Evolutionary conservation across 2,888 invertebrate species (phyloP).

Genomic region (Aphidius colemani): DNA sequence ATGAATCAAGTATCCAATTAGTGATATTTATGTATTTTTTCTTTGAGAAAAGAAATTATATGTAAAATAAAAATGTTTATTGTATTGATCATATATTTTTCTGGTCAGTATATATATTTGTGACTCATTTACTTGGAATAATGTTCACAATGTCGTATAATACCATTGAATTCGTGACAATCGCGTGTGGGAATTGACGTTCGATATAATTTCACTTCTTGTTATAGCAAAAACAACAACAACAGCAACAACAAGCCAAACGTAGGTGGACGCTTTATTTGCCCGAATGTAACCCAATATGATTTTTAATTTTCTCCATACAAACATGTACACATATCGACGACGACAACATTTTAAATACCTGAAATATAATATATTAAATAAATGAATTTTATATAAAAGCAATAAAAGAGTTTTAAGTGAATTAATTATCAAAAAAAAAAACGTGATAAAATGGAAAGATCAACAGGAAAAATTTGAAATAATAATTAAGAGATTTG

Average conservation of each 20-base stretch:
- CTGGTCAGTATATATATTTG: neutral
- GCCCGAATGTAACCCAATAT: conserved; percentile 22
- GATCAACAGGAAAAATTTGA: too few species aligned
- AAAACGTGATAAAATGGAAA: too few species aligned
- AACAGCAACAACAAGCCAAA: neutral
- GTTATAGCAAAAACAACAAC: too few species aligned
- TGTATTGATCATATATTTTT: too few species aligned
- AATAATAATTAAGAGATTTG: too few species aligned
- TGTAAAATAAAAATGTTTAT: too few species aligned
- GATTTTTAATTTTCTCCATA: conserved; percentile 9
- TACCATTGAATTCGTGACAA: conserved; percentile 17
- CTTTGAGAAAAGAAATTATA: too few species aligned
- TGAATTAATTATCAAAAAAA: too few species aligned
- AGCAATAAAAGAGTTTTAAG: too few species aligned
- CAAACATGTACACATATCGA: neutral
- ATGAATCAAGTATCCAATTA: too few species aligned
- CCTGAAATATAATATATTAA: neutral
- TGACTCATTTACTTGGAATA: conserved; percentile 16
- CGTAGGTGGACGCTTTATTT: conserved; percentile 23
- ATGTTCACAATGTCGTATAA: conserved; percentile 10
- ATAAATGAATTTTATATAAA: too few species aligned
- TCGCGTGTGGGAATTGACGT: conserved; percentile 20
- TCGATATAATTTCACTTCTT: conserved; percentile 17
- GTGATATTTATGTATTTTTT: too few species aligned
- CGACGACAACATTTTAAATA: conserved; percentile 1